A percentile compares a stretch with the other conserved stretches of the same genome.
phyloP scores from a whole-genome alignment of 2,888 invertebrate species.

The Itoplectis maculator region DNA sequence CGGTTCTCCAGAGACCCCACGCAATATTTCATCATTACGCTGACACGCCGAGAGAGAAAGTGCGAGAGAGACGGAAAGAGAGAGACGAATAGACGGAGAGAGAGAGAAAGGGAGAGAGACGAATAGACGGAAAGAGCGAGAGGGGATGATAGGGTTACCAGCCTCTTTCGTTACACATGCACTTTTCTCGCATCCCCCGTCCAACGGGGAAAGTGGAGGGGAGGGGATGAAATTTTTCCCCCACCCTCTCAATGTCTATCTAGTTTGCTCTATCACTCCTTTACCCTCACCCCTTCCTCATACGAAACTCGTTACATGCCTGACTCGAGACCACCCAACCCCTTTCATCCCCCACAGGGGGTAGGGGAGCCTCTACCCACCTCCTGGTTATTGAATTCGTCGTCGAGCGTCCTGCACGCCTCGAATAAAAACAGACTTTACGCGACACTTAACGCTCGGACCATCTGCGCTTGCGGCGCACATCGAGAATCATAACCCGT shows the following conservation, averaged over 20 bases:
- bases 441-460: conserved; percentile 79
- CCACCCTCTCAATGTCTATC: conserved; percentile 24
- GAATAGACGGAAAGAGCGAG: conserved; percentile 34
- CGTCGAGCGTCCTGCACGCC: conserved; percentile 33
- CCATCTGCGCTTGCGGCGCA: conserved; percentile 76
- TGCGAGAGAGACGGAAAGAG: conserved; percentile 63
- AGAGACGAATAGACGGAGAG: conserved; percentile 59
- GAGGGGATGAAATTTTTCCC: not conserved
- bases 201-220: no score
- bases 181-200: conserved; percentile 34
- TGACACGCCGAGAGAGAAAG: conserved; percentile 75
- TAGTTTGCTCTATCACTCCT: conserved; percentile 52
- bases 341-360: conserved; percentile 21
- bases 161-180: conserved; percentile 62
- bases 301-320: conserved; percentile 82
- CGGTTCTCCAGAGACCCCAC: conserved; percentile 70
- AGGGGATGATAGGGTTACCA: conserved; percentile 79
- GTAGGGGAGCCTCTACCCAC: no score
- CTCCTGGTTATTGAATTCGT: conserved; percentile 80
- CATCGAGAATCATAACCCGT: conserved; percentile 35
- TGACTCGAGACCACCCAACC: conserved; percentile 62
- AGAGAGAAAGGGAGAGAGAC: conserved; percentile 55
- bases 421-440: conserved; percentile 80
- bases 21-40: conserved; percentile 84
- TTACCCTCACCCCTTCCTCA: conserved; percentile 59